Conservation (phyloP, 2,113 vertebrate species). For the Falco punctatus region DNA sequence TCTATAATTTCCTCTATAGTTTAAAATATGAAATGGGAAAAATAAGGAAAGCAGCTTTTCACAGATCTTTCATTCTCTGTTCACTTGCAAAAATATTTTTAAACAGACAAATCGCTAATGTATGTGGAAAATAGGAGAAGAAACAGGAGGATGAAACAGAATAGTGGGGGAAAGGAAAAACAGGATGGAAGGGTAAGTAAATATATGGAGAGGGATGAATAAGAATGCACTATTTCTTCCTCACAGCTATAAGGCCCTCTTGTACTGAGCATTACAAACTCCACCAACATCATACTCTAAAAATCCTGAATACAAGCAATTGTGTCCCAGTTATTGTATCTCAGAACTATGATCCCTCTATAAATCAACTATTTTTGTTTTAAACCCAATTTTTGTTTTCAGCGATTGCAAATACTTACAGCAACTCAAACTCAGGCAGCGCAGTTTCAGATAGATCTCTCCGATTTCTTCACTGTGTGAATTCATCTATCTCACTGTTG, state of each 20-base stretch:
- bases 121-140: not conserved
- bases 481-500: slow-evolving; percentile 48
- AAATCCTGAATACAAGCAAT: not conserved
- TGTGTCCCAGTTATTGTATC: not conserved
- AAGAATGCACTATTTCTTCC: not conserved
- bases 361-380: slow-evolving; percentile 19
- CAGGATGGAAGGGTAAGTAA: not conserved
- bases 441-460: slow-evolving; percentile 37
- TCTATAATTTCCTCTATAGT: not conserved
- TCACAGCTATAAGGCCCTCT: not conserved
- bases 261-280: not conserved
- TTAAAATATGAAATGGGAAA: not conserved
- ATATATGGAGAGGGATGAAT: not conserved
- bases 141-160: not conserved
- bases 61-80: not conserved
- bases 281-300: not conserved
- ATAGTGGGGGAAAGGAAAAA: not conserved
- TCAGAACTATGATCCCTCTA: not conserved
- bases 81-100: not conserved
- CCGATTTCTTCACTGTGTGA: slow-evolving; percentile 31
- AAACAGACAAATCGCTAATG: not conserved
- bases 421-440: not conserved
- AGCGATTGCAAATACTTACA: not conserved
- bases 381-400: slow-evolving; percentile 15
- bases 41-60: not conserved